A percentile compares a stretch with the other conserved stretches of the same genome.
phyloP scores from a whole-genome alignment of 1,140 invertebrate species.

The Dolichoris vasculosae region DNA sequence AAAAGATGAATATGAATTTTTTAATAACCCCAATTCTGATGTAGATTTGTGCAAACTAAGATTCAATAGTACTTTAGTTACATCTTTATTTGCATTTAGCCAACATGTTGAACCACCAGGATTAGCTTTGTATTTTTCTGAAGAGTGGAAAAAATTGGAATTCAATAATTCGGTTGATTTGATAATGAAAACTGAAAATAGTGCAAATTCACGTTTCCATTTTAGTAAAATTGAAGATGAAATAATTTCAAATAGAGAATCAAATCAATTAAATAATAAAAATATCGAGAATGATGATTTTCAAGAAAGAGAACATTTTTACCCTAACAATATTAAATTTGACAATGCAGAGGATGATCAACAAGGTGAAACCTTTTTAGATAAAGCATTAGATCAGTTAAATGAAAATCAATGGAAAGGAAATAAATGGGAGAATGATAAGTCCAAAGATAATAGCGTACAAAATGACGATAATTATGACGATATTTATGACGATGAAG shows the following conservation, averaged over 20 bases:
- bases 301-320: slow-evolving; percentile 45
- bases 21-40: slow-evolving; percentile 78
- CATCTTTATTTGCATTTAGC: slow-evolving; percentile 82
- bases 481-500: slow-evolving; percentile 54
- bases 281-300: slow-evolving; percentile 11
- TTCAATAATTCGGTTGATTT: slow-evolving; percentile 71
- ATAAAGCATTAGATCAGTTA: slow-evolving; percentile 51
- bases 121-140: slow-evolving; percentile 72
- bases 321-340: slow-evolving; percentile 49
- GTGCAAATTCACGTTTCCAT: slow-evolving; percentile 61
- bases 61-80: slow-evolving; percentile 81
- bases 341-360: slow-evolving; percentile 53
- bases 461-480: slow-evolving; percentile 64
- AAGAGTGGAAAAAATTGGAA: slow-evolving; percentile 69
- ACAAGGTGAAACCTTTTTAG: slow-evolving; percentile 49
- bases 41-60: slow-evolving; percentile 83
- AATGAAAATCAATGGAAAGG: slow-evolving; percentile 56
- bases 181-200: slow-evolving; percentile 68
- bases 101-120: slow-evolving; percentile 82
- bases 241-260: background rate
- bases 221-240: slow-evolving; percentile 38
- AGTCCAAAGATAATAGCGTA: slow-evolving; percentile 55
- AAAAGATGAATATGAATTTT: slow-evolving; percentile 65
- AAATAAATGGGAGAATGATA: slow-evolving; percentile 60
- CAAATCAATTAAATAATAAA: slow-evolving; percentile 2